Conservation (phyloP, 35 echinoderm and acorn worm species). For the Holothuria glaberrima region DNA sequence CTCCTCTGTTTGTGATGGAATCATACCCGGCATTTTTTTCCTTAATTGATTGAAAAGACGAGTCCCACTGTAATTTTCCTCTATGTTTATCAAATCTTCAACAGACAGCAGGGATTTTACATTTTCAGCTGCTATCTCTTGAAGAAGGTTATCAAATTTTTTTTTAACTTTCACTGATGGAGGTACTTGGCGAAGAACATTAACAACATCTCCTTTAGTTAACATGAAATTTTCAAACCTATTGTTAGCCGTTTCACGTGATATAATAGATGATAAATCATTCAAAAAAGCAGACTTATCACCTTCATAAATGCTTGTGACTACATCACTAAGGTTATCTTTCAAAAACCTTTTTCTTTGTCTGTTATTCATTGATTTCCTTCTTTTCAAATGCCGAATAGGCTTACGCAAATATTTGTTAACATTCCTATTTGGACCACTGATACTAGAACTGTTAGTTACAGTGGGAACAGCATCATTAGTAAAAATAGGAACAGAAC, state of each 20-base stretch:
- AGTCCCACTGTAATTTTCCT: conserved; percentile 33
- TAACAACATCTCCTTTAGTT: conserved; percentile 6
- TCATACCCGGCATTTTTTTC: conserved; percentile 35
- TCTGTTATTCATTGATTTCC: background rate
- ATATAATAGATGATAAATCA: background rate
- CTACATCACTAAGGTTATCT: background rate
- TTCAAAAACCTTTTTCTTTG: background rate
- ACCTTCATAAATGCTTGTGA: background rate
- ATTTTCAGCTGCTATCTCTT: conserved; percentile 30
- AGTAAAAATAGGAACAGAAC: background rate
- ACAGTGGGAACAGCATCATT: background rate
- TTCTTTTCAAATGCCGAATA: background rate
- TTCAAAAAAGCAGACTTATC: conserved; percentile 25
- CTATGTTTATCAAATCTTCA: conserved; percentile 53
- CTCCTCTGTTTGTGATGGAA: conserved; percentile 13
- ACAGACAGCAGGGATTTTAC: background rate
- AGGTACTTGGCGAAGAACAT: conserved; percentile 2
- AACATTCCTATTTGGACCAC: background rate
- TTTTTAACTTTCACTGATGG: conserved; percentile 8
- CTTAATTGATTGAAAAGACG: conserved; percentile 33
- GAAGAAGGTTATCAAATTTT: conserved; percentile 18
- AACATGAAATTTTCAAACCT: background rate
- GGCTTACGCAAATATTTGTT: background rate
- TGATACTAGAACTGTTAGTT: no score
- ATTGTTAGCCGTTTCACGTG: background rate